Conservation (phyloP, 2,797 vertebrate genomes). For the Coluber constrictor region DNA sequence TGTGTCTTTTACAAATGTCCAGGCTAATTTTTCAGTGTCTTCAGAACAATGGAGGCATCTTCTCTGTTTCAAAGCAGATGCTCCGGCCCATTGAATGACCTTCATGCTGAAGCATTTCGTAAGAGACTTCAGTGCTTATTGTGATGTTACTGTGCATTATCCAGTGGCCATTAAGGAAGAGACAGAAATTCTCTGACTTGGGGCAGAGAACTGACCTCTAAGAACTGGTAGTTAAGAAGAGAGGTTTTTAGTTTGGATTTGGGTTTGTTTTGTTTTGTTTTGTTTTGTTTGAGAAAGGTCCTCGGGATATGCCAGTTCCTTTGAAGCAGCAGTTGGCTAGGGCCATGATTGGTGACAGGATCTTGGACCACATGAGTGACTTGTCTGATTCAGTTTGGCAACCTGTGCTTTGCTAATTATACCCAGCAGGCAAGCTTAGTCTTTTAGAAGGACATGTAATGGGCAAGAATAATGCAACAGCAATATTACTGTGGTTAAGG, state of each 20-base stretch:
- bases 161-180: constrained; percentile 53
- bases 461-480: not conserved
- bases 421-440: constrained; percentile 6
- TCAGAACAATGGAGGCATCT: constrained; percentile 31
- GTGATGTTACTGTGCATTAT: constrained; percentile 50
- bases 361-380: constrained; percentile 1
- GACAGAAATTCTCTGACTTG: constrained; percentile 42
- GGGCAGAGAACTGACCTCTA: constrained; percentile 48
- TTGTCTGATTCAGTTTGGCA: constrained; percentile 24
- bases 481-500: not conserved
- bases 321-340: not conserved
- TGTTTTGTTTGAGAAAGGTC: not conserved
- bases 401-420: constrained; percentile 11
- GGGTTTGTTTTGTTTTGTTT: not conserved
- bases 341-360: constrained; percentile 5
- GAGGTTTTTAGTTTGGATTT: not conserved
- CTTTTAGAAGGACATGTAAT: not conserved
- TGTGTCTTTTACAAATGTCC: constrained; percentile 55
- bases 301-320: constrained; percentile 11
- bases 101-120: constrained; percentile 48
- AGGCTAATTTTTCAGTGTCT: constrained; percentile 43
- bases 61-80: constrained; percentile 30
- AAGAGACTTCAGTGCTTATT: constrained; percentile 41
- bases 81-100: not conserved
- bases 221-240: constrained; percentile 29